Evolutionary conservation across 2,888 invertebrate species (phyloP).

Genomic region (Chydorus sphaericus): DNA sequence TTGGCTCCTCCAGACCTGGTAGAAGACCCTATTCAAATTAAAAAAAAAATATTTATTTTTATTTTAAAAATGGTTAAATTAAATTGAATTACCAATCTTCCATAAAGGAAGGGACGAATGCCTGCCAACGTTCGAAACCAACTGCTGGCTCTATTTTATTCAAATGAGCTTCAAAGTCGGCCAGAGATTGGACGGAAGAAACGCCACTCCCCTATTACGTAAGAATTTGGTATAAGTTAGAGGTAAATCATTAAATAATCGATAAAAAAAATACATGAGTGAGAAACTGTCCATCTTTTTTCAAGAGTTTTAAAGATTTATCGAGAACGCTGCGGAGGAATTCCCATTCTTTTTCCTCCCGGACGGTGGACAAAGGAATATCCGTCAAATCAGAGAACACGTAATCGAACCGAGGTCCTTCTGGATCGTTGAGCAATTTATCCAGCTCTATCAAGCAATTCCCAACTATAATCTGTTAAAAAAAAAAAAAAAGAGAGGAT

Average conservation of each 20-base stretch:
- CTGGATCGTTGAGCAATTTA: constrained; percentile 54
- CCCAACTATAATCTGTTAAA: constrained; percentile 62
- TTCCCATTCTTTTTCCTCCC: constrained; percentile 73
- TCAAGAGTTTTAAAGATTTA: constrained; percentile 62
- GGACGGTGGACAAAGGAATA: constrained; percentile 69
- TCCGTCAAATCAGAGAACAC: constrained; percentile 89
- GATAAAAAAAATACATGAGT: too few relatives aligned
- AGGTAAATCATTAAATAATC: too few relatives aligned
- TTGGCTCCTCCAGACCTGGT: too few relatives aligned
- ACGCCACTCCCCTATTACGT: constrained; percentile 60
- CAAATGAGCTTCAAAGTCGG: constrained; percentile 64
- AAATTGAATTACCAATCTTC: too few relatives aligned
- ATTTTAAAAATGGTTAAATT: too few relatives aligned
- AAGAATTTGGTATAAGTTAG: constrained; percentile 16
- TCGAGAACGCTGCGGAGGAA: constrained; percentile 70
- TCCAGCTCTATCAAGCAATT: constrained; percentile 75
- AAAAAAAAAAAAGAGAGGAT: constrained; percentile 1
- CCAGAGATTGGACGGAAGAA: constrained; percentile 57
- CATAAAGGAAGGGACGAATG: constrained; percentile 79
- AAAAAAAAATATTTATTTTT: too few relatives aligned
- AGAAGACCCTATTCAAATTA: too few relatives aligned
- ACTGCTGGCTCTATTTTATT: constrained; percentile 53
- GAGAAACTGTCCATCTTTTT: constrained; percentile 71
- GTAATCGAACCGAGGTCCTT: constrained; percentile 69
- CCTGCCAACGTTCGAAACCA: constrained; percentile 52